Conservation (phyloP, 2,888 invertebrate species). For the Eupeodes luniger region DNA sequence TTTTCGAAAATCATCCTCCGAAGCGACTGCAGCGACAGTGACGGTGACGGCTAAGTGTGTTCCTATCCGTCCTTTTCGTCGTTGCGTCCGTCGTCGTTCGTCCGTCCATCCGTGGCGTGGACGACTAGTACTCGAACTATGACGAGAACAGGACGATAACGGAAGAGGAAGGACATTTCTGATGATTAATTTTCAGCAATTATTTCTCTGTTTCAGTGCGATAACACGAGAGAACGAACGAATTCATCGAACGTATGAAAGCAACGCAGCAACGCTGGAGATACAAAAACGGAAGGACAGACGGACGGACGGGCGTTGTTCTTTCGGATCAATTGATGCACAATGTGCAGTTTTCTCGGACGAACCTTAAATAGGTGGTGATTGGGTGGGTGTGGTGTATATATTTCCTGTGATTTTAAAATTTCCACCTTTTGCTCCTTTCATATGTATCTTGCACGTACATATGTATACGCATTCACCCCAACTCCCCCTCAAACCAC, state of each 20-base stretch:
- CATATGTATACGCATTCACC: neutral
- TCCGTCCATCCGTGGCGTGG: neutral
- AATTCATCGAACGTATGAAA: conserved; percentile 3
- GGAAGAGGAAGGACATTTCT: conserved; percentile 73
- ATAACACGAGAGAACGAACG: conserved; percentile 55
- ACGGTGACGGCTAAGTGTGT: conserved; percentile 2
- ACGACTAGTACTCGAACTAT: conserved; percentile 1
- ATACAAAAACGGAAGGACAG: neutral
- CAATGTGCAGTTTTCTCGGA: conserved; percentile 52
- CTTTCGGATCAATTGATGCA: conserved; percentile 69
- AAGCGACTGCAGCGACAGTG: too few species aligned
- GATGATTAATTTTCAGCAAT: conserved; percentile 76
- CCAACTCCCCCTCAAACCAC: neutral
- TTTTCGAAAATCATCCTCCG: conserved; percentile 70
- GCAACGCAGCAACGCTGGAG: neutral
- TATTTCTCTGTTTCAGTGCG: conserved; percentile 71
- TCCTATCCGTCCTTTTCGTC: conserved; percentile 5
- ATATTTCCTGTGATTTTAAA: conserved; percentile 48
- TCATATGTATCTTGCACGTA: too few species aligned
- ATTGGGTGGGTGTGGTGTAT: conserved; percentile 7
- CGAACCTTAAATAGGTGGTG: conserved; percentile 40
- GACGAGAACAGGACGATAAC: conserved; percentile 31
- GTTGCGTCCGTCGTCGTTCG: neutral
- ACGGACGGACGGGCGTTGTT: conserved; percentile 54
- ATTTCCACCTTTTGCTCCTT: neutral